Evolutionary conservation across 2,888 invertebrate genomes (phyloP).

Genomic region (Thereva nobilitata): DNA sequence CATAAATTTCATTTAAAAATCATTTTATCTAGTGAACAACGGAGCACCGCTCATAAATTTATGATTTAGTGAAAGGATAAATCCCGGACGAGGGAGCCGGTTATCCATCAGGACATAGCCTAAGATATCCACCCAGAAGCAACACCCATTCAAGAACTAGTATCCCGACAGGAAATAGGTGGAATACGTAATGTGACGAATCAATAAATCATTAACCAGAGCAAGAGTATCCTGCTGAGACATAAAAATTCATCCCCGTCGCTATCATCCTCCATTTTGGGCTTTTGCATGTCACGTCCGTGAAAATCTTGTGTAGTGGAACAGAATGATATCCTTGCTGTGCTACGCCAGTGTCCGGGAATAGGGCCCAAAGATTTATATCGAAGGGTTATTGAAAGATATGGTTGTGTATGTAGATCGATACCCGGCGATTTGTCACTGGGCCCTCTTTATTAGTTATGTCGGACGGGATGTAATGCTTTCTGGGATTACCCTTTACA

Average conservation of each 20-base stretch:
- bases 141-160: background rate
- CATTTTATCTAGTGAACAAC: too few relatives aligned
- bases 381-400: conserved; percentile 33
- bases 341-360: too few relatives aligned
- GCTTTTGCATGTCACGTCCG: too few relatives aligned
- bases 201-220: conserved; percentile 27
- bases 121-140: background rate
- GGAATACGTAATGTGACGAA: conserved; percentile 32
- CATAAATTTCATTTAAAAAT: too few relatives aligned
- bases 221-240: conserved; percentile 15
- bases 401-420: conserved; percentile 27
- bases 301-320: too few relatives aligned
- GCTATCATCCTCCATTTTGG: too few relatives aligned
- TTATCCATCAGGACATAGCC: too few relatives aligned
- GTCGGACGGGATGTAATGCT: conserved; percentile 21
- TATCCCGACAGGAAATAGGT: conserved; percentile 3
- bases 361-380: conserved; percentile 27
- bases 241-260: conserved; percentile 11
- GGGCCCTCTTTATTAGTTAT: conserved; percentile 31
- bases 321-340: too few relatives aligned
- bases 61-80: too few relatives aligned
- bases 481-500: conserved; percentile 17
- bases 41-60: too few relatives aligned
- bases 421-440: conserved; percentile 26
- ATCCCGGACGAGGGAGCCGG: too few relatives aligned